Evolutionary conservation across 2,113 vertebrate species (phyloP).

Genomic region (Brienomyrus longianalis): DNA sequence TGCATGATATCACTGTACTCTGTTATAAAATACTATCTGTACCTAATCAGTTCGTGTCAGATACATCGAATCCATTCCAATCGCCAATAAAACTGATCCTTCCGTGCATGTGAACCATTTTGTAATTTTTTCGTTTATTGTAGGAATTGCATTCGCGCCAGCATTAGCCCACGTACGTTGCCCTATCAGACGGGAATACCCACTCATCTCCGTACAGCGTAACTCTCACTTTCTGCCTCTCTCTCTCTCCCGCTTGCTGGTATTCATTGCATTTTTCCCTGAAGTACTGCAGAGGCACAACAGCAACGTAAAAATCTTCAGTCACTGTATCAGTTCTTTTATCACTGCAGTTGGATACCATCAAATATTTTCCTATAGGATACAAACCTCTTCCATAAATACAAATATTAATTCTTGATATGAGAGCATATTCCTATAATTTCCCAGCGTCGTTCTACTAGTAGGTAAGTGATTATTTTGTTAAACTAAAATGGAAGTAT

Average conservation of each 20-base stretch:
- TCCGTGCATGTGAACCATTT: not conserved
- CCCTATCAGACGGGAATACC: slow-evolving; percentile 57
- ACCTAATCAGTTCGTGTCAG: not conserved
- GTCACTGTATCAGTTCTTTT: slow-evolving; percentile 43
- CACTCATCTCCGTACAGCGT: slow-evolving; percentile 53
- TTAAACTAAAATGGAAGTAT: slow-evolving; percentile 17
- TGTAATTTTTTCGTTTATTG: not conserved
- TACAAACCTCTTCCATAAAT: slow-evolving; percentile 22
- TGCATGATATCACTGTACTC: not conserved
- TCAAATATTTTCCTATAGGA: slow-evolving; percentile 34
- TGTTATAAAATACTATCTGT: not conserved
- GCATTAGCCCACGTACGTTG: not conserved
- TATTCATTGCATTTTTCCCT: slow-evolving; percentile 5
- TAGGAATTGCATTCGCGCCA: not conserved
- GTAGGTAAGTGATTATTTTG: slow-evolving; percentile 53
- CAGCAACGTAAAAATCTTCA: slow-evolving; percentile 47
- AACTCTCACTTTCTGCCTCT: slow-evolving; percentile 15
- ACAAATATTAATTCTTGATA: slow-evolving; percentile 35
- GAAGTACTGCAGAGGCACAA: slow-evolving; percentile 64
- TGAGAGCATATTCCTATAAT: slow-evolving; percentile 39
- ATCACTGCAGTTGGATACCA: slow-evolving; percentile 30
- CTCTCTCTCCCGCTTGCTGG: slow-evolving; percentile 17
- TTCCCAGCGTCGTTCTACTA: slow-evolving; percentile 34
- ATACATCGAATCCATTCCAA: not conserved
- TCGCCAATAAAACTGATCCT: not conserved